Conservation (phyloP, 2,797 vertebrate species). For the Gorsachius magnificus region DNA sequence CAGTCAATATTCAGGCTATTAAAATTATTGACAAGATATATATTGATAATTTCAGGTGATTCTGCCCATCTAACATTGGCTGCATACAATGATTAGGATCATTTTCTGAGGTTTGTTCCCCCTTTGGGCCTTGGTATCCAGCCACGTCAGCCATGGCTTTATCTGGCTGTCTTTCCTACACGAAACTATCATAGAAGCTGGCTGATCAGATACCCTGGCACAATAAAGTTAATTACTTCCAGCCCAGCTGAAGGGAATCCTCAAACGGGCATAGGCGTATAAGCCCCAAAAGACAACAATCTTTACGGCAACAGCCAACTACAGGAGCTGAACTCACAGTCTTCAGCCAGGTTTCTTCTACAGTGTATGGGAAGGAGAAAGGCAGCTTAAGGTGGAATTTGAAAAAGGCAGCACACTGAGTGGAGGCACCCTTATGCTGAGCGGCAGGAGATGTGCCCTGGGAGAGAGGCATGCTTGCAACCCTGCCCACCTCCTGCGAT, state of each 20-base stretch:
- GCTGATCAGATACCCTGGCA: not conserved
- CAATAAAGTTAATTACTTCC: not conserved
- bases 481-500: not conserved
- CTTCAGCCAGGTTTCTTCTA: not conserved
- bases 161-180: not conserved
- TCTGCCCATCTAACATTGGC: not conserved
- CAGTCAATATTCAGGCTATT: not conserved
- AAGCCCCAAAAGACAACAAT: not conserved
- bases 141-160: not conserved
- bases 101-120: not conserved
- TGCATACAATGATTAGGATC: not conserved
- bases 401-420: not conserved
- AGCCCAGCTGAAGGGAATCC: not conserved
- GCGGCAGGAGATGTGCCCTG: not conserved
- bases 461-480: not conserved
- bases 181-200: not conserved
- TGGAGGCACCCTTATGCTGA: not conserved
- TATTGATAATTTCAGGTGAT: not conserved
- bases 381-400: not conserved
- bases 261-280: not conserved
- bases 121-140: not conserved
- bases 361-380: not conserved
- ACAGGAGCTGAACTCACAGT: not conserved
- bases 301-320: not conserved
- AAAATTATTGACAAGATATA: not conserved